phyloP scores from a whole-genome alignment of 2,113 vertebrate genomes.

The Callaeas wilsoni region DNA sequence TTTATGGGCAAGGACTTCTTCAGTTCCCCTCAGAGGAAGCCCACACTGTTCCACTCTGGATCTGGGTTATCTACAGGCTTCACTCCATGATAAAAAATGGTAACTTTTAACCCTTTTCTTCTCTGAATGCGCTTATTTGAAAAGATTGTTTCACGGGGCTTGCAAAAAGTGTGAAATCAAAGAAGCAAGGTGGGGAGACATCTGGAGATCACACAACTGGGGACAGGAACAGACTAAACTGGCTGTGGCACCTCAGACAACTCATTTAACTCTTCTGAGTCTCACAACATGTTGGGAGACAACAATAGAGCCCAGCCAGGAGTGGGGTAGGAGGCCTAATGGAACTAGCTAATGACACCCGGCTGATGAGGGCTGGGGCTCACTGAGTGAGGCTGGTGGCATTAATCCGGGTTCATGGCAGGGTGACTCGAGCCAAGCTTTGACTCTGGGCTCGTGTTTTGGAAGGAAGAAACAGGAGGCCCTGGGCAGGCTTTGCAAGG shows the following conservation, averaged over 20 bases:
- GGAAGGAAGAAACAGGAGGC: not conserved
- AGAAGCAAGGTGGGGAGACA: accelerated
- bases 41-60: not conserved
- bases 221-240: not conserved
- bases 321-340: not conserved
- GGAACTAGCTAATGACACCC: not conserved
- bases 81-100: not conserved
- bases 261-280: not conserved
- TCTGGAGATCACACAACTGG: not conserved
- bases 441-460: not conserved
- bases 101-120: not conserved
- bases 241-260: not conserved
- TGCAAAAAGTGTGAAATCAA: not conserved
- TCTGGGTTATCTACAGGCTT: not conserved
- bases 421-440: not conserved
- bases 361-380: not conserved
- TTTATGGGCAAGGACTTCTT: not conserved
- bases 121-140: not conserved
- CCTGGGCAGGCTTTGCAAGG: not conserved
- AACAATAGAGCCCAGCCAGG: not conserved
- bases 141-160: not conserved
- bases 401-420: not conserved
- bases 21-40: not conserved
- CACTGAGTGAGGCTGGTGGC: not conserved
- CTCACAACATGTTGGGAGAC: not conserved